Evolutionary conservation across 2,888 invertebrate species (phyloP).

Genomic region (Imbricaverruca yamaguchii): DNA sequence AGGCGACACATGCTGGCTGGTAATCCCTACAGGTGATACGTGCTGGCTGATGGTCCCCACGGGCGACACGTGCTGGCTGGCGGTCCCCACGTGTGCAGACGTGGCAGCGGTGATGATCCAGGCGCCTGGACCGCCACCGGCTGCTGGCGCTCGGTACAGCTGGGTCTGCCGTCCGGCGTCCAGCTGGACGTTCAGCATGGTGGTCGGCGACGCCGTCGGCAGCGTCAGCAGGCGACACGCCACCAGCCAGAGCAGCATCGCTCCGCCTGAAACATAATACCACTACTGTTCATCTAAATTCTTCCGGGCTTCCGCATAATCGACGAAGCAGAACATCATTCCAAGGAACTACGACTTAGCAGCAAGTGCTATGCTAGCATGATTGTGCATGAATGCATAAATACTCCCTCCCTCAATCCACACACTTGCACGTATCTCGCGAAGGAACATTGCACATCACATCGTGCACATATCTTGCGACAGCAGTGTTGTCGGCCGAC

Average conservation of each 20-base stretch:
- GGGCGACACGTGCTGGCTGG: background rate
- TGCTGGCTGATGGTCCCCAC: background rate
- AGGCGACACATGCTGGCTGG: background rate
- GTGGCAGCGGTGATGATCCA: background rate
- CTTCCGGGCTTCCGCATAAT: too few relatives aligned
- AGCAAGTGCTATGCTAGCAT: too few relatives aligned
- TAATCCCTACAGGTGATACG: background rate
- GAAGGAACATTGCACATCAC: too few relatives aligned
- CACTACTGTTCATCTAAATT: too few relatives aligned
- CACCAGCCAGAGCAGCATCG: background rate
- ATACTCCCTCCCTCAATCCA: too few relatives aligned
- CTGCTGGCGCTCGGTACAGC: background rate
- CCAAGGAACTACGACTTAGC: too few relatives aligned
- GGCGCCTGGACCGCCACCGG: background rate
- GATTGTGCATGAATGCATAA: too few relatives aligned
- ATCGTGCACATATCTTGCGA: too few relatives aligned
- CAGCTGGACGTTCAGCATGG: constrained; percentile 11
- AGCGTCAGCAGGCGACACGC: background rate
- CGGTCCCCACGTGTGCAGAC: background rate
- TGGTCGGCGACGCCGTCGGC: background rate
- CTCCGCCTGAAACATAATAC: too few relatives aligned
- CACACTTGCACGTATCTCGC: too few relatives aligned
- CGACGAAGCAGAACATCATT: too few relatives aligned
- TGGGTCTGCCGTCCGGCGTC: background rate
- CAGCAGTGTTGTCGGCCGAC: too few relatives aligned